Conservation (phyloP, 2,797 vertebrate species). For the Perodicticus potto region DNA sequence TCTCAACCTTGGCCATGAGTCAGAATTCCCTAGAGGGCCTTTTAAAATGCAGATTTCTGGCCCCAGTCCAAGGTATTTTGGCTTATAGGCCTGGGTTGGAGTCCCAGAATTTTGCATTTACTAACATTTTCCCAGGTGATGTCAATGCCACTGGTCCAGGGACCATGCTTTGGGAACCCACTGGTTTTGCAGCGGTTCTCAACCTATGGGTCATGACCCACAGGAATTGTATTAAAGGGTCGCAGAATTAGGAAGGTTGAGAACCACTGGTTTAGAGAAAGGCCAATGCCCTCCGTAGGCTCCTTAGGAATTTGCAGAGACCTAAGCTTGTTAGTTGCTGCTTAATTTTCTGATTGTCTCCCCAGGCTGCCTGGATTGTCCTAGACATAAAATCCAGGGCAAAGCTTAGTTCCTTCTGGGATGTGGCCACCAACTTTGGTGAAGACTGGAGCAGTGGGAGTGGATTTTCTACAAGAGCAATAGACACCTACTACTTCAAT, state of each 20-base stretch:
- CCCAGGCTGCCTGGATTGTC: background rate
- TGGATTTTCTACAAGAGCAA: background rate
- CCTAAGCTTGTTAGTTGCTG: background rate
- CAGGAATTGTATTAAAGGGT: no score
- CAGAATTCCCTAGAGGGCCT: background rate
- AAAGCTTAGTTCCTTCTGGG: background rate
- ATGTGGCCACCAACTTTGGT: background rate
- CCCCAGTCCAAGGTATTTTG: background rate
- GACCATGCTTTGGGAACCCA: background rate
- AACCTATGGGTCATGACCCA: no score
- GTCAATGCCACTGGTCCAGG: background rate
- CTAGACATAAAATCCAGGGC: background rate
- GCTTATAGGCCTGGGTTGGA: background rate
- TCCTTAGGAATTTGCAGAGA: background rate
- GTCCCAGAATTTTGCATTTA: background rate
- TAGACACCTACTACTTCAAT: background rate
- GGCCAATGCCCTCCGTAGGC: background rate
- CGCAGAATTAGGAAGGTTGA: background rate
- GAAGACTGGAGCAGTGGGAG: background rate
- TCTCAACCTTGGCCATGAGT: background rate
- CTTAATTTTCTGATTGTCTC: constrained; percentile 24
- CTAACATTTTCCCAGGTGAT: background rate
- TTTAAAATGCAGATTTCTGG: background rate
- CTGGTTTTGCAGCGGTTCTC: no score
- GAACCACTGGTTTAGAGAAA: background rate